phyloP scores from a whole-genome alignment of 1,140 invertebrate species.

The Apis cerana region DNA sequence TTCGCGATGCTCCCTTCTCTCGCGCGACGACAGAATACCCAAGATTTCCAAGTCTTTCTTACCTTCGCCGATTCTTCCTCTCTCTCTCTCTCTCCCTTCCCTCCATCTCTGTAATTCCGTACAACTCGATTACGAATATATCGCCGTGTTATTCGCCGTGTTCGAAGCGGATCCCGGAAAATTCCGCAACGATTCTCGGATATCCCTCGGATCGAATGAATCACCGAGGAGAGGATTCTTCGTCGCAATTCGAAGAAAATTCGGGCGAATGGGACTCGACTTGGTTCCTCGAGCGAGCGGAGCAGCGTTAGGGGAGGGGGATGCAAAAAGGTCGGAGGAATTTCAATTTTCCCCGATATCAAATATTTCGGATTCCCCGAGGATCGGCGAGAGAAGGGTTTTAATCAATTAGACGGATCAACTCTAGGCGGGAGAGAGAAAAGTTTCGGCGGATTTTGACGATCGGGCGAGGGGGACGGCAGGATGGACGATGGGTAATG shows the following conservation, averaged over 20 bases:
- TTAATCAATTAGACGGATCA: conserved; percentile 61
- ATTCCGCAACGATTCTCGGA: no score
- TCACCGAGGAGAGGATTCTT: conserved; percentile 7
- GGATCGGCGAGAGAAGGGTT: conserved; percentile 29
- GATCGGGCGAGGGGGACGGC: neutral
- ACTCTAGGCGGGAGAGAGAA: conserved; percentile 19
- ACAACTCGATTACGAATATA: neutral
- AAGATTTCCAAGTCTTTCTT: no score
- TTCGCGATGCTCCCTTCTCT: no score
- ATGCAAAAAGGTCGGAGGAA: conserved; percentile 58
- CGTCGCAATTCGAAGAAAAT: neutral
- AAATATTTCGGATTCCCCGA: conserved; percentile 59
- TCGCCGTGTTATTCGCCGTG: no score
- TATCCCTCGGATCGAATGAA: no score
- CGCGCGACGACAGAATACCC: no score
- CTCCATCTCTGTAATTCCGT: neutral
- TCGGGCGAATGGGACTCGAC: neutral
- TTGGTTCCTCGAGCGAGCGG: neutral
- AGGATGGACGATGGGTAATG: neutral
- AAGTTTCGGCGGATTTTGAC: conserved; percentile 46
- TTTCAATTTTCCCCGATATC: conserved; percentile 62
- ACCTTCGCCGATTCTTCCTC: no score
- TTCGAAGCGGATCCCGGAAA: no score
- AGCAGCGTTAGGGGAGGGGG: conserved; percentile 9
- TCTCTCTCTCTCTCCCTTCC: no score